Evolutionary conservation across 2,888 invertebrate species (phyloP), one percentile per base, ranked within the genome.

Genomic region (Sinotaia quadrata): DNA sequence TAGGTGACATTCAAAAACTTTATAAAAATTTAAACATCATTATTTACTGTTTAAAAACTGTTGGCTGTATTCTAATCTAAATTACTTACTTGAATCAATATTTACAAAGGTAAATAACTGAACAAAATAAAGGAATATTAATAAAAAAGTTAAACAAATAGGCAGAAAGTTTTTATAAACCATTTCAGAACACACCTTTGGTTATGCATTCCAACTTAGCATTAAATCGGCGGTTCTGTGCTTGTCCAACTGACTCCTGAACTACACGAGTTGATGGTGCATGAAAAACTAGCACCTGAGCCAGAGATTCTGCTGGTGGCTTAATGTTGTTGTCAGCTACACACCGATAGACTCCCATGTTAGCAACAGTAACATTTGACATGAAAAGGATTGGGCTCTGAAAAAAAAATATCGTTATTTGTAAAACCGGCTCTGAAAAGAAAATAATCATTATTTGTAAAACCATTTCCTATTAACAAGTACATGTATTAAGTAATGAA

Each of bases 261-360:
- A 87, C 86, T 12, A 84, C 78, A 0, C 75, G 49, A 2, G 84
- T 84, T 7, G 71, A 61, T 2, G 88, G 88, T 36, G 73, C 70
- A 70, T 84, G 85, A 71, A 84, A 80, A 0, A 88, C 81, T 10
- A 80, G 79, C 21, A 88, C 76, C 29, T 81, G 78, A 2, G 84
- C 82, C 57, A 86, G 82, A 63, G 83, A 83, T 33, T 78, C 78
- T 31, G 83, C 87, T 21, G 87, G 85, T 0, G 86, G 86, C 18
- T 83, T 77, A 31, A 88, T 86, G 70, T 84, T 83, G 73, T 88
- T 88, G 75, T 87, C 87, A 10, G 87, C 87, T 2, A 85, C 81
- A 77, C 88, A 88, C 2, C 87, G 78, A 69, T 86, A 88, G 21
- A 86, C 78, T 0, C 88, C 88, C 34, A 85, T 75, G 59, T 84